These are phyloP conservation scores for Ptychobarbus kaznakovi DNA, from an alignment of 2,797 vertebrate genomes.

Conservation along the genomic window DNA sequence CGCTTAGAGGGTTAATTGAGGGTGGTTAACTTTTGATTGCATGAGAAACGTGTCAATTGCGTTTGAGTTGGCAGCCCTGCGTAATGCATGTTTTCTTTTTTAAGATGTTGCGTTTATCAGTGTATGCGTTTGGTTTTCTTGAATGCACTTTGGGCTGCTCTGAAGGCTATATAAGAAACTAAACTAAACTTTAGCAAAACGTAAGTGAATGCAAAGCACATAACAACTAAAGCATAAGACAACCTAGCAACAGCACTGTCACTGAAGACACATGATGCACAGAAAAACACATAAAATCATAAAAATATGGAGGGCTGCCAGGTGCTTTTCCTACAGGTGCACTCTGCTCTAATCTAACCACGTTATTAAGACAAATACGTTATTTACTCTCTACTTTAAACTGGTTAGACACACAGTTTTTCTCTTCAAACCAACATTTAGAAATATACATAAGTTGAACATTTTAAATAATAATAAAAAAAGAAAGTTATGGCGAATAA, in stretches of 20 bases:
- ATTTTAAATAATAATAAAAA: not conserved
- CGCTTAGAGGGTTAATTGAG: too few species aligned
- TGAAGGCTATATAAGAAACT: too few species aligned
- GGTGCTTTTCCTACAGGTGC: slow-evolving; percentile 27
- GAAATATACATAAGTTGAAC: not conserved
- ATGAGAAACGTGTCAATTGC: too few species aligned
- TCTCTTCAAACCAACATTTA: not conserved
- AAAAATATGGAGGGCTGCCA: slow-evolving; percentile 24
- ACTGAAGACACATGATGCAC: not conserved
- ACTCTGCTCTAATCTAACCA: not conserved
- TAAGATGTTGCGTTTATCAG: too few species aligned
- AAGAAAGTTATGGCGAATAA: not conserved
- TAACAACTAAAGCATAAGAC: not conserved
- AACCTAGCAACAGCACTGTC: not conserved
- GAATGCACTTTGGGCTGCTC: too few species aligned
- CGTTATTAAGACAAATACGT: not conserved
- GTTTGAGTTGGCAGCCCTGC: too few species aligned
- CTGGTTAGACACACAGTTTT: not conserved
- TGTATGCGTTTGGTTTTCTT: too few species aligned
- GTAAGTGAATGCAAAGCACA: not conserved
- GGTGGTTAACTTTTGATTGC: too few species aligned
- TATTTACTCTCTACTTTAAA: not conserved
- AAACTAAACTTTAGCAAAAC: not conserved
- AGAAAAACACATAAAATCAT: not conserved
- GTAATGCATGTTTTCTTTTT: too few species aligned